These are phyloP conservation scores for Drosophila infuscata DNA, from an alignment of 2,888 invertebrate species.

Conservation along the genomic window DNA sequence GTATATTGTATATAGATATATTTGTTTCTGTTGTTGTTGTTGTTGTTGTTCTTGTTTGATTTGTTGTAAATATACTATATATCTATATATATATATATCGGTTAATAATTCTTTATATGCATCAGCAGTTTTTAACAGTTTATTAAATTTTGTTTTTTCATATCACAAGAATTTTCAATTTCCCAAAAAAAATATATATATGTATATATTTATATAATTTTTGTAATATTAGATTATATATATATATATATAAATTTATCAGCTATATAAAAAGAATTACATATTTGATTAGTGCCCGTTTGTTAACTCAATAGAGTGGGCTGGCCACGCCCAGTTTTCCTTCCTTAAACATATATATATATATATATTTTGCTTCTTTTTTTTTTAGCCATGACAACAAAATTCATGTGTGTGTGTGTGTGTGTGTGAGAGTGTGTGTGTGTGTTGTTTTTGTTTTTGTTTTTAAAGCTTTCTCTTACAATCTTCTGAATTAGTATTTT, in stretches of 20 bases:
- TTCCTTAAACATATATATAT: background rate
- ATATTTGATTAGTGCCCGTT: slow-evolving; percentile 64
- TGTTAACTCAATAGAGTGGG: slow-evolving; percentile 59
- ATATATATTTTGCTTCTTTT: background rate
- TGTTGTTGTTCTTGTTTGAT: slow-evolving; percentile 20
- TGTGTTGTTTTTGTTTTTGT: slow-evolving; percentile 44
- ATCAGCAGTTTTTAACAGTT: slow-evolving; percentile 76
- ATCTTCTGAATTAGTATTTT: slow-evolving; percentile 52
- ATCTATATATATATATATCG: slow-evolving; percentile 4
- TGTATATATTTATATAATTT: slow-evolving; percentile 20
- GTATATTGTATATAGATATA: slow-evolving; percentile 49
- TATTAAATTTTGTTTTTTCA: slow-evolving; percentile 73
- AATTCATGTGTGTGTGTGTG: slow-evolving; percentile 52
- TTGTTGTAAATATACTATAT: slow-evolving; percentile 35
- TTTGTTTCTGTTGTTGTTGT: slow-evolving; percentile 12
- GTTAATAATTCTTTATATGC: slow-evolving; percentile 38
- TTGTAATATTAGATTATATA: slow-evolving; percentile 19
- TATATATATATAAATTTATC: slow-evolving; percentile 20
- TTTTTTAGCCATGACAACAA: slow-evolving; percentile 59
- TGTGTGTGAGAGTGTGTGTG: slow-evolving; percentile 28
- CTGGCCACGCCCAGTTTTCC: slow-evolving; percentile 54
- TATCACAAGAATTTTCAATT: slow-evolving; percentile 82
- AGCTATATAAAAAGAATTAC: slow-evolving; percentile 57
- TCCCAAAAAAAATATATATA: slow-evolving; percentile 58
- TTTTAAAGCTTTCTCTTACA: slow-evolving; percentile 78